Percentiles rank a stretch among this genome's conserved stretches.
These are phyloP conservation scores for Falco cherrug DNA, from an alignment of 2,797 vertebrate genomes.

Conservation along the genomic window DNA sequence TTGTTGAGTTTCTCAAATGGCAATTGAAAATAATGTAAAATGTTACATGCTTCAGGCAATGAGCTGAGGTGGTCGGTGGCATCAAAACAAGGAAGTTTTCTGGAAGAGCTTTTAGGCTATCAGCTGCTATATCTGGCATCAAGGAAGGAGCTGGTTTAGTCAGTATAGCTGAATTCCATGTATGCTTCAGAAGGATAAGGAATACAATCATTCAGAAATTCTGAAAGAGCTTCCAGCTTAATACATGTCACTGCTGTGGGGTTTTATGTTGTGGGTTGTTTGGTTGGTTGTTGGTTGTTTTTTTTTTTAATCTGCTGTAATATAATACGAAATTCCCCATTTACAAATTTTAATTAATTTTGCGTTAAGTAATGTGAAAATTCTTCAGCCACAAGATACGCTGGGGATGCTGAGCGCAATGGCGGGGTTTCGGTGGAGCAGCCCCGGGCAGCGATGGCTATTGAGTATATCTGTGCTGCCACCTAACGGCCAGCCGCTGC, in stretches of 20 bases:
- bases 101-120: not conserved
- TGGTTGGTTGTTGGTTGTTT: too few species aligned
- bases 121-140: not conserved
- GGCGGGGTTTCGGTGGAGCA: not conserved
- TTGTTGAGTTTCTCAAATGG: not conserved
- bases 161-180: not conserved
- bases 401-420: not conserved
- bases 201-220: not conserved
- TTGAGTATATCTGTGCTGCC: conserved; percentile 65
- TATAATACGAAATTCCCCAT: not conserved
- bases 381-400: not conserved
- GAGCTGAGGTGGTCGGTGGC: not conserved
- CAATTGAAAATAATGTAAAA: not conserved
- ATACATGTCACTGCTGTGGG: not conserved
- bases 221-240: not conserved
- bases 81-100: not conserved
- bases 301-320: not conserved
- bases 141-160: not conserved
- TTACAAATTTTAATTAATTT: conserved; percentile 15
- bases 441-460: not conserved
- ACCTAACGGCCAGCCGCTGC: conserved; percentile 49
- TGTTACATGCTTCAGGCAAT: not conserved
- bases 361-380: not conserved
- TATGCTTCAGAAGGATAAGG: not conserved
- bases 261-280: too few species aligned